These are phyloP conservation scores for Diprion similis DNA, from an alignment of 1,140 invertebrate species.

Conservation along the genomic window DNA sequence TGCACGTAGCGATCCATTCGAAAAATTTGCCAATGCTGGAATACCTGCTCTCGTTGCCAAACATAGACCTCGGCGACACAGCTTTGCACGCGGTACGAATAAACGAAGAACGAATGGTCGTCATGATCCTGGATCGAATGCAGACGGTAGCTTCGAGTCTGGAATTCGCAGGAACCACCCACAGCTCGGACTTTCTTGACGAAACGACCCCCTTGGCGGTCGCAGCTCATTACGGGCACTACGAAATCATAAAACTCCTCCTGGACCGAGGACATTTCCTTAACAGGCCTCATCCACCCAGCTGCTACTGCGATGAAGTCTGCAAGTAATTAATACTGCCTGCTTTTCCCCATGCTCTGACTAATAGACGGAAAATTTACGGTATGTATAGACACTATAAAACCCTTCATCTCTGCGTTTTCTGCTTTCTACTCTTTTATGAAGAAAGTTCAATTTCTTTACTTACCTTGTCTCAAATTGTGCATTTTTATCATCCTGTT, in stretches of 20 bases:
- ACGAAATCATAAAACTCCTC: conserved; percentile 72
- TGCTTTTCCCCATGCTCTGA: too few relatives aligned
- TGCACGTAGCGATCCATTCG: conserved; percentile 64
- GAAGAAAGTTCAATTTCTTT: conserved; percentile 25
- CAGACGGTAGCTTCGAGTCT: conserved; percentile 55
- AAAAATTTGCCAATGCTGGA: conserved; percentile 62
- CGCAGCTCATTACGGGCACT: conserved; percentile 74
- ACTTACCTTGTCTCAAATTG: not conserved
- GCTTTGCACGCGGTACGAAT: conserved; percentile 63
- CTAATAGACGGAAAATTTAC: too few relatives aligned
- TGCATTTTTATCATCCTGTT: too few relatives aligned
- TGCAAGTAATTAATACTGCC: conserved; percentile 55
- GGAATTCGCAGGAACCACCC: conserved; percentile 61
- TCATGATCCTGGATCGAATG: conserved; percentile 60
- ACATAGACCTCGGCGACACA: conserved; percentile 65
- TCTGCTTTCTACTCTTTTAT: too few relatives aligned
- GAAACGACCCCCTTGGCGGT: conserved; percentile 77
- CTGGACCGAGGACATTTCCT: conserved; percentile 66
- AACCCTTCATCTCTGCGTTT: too few relatives aligned
- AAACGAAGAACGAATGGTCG: conserved; percentile 59
- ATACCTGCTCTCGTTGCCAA: conserved; percentile 57
- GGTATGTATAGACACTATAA: too few relatives aligned
- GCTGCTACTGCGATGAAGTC: conserved; percentile 65
- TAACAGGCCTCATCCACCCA: conserved; percentile 66
- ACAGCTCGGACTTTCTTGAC: conserved; percentile 69